Evolutionary conservation across 2,797 vertebrate species (phyloP).

Genomic region (Sebastes matsubarae): DNA sequence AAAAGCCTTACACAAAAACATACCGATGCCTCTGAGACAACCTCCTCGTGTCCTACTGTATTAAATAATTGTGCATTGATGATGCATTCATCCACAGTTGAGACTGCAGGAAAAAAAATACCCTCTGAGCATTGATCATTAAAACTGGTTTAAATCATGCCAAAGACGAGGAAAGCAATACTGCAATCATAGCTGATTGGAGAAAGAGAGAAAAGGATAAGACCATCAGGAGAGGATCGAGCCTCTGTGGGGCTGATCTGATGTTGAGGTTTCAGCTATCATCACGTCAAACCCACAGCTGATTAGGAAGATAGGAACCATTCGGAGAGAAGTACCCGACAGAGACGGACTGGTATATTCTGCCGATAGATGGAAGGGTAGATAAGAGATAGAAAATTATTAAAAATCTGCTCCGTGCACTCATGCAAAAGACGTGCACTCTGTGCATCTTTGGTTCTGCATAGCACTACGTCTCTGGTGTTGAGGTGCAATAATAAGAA

Average conservation of each 20-base stretch:
- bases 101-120: conserved; percentile 29
- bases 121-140: conserved; percentile 66
- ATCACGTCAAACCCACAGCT: conserved; percentile 53
- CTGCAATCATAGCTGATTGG: conserved; percentile 48
- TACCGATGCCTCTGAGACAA: conserved; percentile 8
- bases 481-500: conserved; percentile 45
- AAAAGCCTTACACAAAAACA: conserved; percentile 40
- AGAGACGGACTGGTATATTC: conserved; percentile 26
- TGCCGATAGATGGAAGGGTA: conserved; percentile 25
- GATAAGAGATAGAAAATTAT: conserved; percentile 27
- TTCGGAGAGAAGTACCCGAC: conserved; percentile 36
- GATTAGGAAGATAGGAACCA: conserved; percentile 40
- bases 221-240: conserved; percentile 41
- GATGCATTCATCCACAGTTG: conserved; percentile 56
- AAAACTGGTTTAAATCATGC: conserved; percentile 69
- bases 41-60: conserved; percentile 38
- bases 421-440: conserved; percentile 69
- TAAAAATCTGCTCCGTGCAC: conserved; percentile 50
- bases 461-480: conserved; percentile 55
- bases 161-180: conserved; percentile 64
- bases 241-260: conserved; percentile 42
- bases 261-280: conserved; percentile 19
- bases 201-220: conserved; percentile 41
- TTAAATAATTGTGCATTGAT: conserved; percentile 71
- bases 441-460: conserved; percentile 75